A percentile compares a stretch with the other conserved stretches of the same genome.
phyloP scores from a whole-genome alignment of 1,140 invertebrate genomes.

The Diachasmimorpha longicaudata region DNA sequence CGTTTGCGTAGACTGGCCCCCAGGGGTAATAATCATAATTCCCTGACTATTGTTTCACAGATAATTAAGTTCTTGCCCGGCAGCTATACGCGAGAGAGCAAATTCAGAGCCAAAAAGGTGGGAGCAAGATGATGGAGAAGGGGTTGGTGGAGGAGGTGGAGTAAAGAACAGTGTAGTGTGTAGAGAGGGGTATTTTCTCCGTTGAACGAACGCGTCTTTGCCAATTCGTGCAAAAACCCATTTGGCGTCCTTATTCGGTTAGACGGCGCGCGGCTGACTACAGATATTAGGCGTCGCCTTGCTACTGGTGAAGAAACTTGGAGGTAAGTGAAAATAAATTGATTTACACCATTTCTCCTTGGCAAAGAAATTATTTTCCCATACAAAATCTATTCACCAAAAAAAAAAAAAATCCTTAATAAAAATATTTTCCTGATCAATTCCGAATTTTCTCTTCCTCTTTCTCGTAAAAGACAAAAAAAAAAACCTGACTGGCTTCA shows the following conservation, averaged over 20 bases:
- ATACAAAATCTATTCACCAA: not conserved
- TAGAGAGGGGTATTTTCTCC: slow-evolving; percentile 23
- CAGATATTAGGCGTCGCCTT: slow-evolving; percentile 4
- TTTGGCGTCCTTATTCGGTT: slow-evolving; percentile 40
- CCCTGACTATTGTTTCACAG: slow-evolving; percentile 49
- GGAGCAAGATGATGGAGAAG: not conserved
- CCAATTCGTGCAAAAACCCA: slow-evolving; percentile 46
- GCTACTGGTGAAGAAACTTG: not conserved
- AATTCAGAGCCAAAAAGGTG: slow-evolving; percentile 2
- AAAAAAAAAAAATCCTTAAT: not conserved
- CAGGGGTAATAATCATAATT: slow-evolving; percentile 51
- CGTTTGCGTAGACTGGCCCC: slow-evolving; percentile 33
- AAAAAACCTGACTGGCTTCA: not conserved
- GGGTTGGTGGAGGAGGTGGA: too few relatives aligned
- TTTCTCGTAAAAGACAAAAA: not conserved
- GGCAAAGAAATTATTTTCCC: not conserved
- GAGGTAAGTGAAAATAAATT: slow-evolving; percentile 9
- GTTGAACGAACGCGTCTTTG: slow-evolving; percentile 34
- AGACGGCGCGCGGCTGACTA: slow-evolving; percentile 22
- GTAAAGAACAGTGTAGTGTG: not conserved
- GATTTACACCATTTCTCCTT: not conserved
- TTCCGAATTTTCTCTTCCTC: slow-evolving; percentile 34
- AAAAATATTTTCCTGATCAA: not conserved
- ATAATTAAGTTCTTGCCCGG: slow-evolving; percentile 52
- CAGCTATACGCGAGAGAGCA: slow-evolving; percentile 5